phyloP scores from a whole-genome alignment of 64 coral and sea anemone genomes.

The Trachythela sp. region DNA sequence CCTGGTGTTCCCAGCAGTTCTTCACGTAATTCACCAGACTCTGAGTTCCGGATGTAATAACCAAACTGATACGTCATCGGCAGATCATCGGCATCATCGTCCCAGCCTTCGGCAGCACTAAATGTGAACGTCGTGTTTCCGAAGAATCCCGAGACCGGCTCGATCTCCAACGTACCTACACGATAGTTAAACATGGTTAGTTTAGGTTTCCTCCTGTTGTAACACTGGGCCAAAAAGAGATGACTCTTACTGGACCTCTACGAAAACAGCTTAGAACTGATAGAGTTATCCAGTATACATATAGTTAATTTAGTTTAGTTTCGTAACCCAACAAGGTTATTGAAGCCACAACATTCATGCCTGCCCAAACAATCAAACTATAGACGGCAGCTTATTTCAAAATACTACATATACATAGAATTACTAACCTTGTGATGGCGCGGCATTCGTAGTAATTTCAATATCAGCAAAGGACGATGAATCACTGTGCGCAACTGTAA shows the following conservation, averaged over 20 bases:
- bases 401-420: no score
- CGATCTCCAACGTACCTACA: constrained; percentile 15
- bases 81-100: constrained; percentile 48
- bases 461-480: constrained; percentile 53
- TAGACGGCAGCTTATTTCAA: neutral
- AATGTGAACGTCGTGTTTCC: constrained; percentile 42
- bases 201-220: no score
- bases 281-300: no score
- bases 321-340: no score
- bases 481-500: constrained; percentile 44
- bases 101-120: constrained; percentile 35
- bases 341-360: no score
- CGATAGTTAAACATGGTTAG: neutral
- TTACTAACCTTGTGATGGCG: constrained; percentile 51
- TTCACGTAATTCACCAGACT: neutral
- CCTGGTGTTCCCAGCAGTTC: neutral
- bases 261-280: no score
- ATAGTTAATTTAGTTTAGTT: no score
- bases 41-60: constrained; percentile 23
- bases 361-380: no score
- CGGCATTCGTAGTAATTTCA: constrained; percentile 45
- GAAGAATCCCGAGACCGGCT: constrained; percentile 33
- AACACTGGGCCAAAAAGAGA: no score
- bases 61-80: constrained; percentile 66
- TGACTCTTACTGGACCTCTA: no score